These are phyloP conservation scores for Andrena minutula DNA, from an alignment of 2,888 invertebrate species.

Conservation along the genomic window DNA sequence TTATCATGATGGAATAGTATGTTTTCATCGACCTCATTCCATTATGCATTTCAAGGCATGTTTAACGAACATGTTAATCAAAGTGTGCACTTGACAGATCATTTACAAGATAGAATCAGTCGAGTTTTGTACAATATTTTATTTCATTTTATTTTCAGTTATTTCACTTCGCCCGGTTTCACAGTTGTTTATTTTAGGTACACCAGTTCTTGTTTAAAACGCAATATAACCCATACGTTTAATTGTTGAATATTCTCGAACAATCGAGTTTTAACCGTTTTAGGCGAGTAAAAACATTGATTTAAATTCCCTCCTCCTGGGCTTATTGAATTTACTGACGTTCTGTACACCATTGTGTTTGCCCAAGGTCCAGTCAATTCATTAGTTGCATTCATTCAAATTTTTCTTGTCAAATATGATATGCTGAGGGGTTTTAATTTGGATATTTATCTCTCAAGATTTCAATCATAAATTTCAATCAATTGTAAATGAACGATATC, in stretches of 20 bases:
- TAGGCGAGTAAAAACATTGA: not conserved
- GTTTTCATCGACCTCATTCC: not conserved
- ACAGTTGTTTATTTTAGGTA: not conserved
- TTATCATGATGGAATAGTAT: not conserved
- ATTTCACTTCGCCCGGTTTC: not conserved
- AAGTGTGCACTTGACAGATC: no score
- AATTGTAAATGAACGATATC: not conserved
- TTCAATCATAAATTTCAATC: not conserved
- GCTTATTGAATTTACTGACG: not conserved
- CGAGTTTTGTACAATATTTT: not conserved
- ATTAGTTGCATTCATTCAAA: not conserved
- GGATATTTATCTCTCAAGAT: not conserved
- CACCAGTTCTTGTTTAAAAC: not conserved
- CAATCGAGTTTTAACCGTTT: not conserved
- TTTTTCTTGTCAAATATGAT: not conserved
- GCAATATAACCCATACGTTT: not conserved
- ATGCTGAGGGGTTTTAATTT: not conserved
- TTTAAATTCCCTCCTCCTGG: no score
- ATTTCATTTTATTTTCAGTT: not conserved
- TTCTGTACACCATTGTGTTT: not conserved
- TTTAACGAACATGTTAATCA: no score
- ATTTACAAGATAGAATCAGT: no score
- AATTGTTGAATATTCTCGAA: not conserved
- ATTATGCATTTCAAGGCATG: not conserved
- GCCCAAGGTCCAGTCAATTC: not conserved